A percentile compares a stretch with the other conserved stretches of the same genome.
These are phyloP conservation scores for Metaphire vulgaris DNA, from an alignment of 1,140 invertebrate species.

Conservation along the genomic window DNA sequence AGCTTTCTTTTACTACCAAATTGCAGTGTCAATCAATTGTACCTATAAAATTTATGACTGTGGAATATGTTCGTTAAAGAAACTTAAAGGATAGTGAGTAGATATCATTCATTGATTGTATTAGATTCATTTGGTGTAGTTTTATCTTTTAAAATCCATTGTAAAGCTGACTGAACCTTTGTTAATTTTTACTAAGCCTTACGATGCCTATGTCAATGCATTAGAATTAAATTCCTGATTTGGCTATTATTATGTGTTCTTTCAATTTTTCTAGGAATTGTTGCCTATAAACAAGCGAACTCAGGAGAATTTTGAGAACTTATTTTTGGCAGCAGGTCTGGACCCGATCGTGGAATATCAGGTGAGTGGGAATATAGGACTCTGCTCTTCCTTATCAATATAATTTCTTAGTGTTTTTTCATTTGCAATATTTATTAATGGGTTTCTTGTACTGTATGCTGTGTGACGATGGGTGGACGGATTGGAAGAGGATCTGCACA, in stretches of 20 bases:
- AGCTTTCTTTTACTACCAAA: no score
- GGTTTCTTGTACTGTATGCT: no score
- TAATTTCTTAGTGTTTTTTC: constrained; percentile 2
- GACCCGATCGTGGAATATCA: constrained; percentile 81
- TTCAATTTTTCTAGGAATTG: constrained; percentile 72
- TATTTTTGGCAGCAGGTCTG: constrained; percentile 77
- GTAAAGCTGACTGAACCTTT: no score
- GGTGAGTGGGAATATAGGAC: constrained; percentile 33
- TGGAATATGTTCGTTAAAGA: neutral
- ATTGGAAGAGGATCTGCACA: no score
- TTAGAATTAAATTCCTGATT: no score
- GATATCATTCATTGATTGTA: neutral
- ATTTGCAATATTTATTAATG: neutral
- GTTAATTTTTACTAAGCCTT: no score
- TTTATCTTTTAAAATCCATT: no score
- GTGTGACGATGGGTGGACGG: no score
- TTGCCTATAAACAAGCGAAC: constrained; percentile 85
- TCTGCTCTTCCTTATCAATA: neutral
- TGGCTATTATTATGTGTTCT: no score
- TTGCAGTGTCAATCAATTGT: no score
- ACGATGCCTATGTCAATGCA: no score
- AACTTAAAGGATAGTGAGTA: neutral
- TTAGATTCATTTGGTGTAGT: no score
- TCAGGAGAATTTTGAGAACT: constrained; percentile 74
- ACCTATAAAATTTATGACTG: neutral